Percentiles rank a stretch among this genome's conserved stretches.
Conservation (phyloP, 2,797 vertebrate genomes). For the Molothrus ater region DNA sequence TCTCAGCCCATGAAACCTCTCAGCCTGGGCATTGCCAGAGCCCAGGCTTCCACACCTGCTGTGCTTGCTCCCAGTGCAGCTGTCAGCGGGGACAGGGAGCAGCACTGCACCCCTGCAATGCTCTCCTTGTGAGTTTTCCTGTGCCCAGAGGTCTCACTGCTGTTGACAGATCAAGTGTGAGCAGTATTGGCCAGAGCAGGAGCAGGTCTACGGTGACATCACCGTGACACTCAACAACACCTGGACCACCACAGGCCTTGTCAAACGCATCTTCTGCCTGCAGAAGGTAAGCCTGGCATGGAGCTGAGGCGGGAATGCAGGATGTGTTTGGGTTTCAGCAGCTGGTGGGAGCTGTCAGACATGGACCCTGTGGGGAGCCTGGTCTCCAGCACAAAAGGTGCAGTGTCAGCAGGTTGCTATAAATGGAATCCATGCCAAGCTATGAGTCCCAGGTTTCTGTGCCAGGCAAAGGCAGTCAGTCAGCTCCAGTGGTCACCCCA, state of each 20-base stretch:
- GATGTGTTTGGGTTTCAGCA: background rate
- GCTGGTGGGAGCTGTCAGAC: background rate
- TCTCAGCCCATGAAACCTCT: background rate
- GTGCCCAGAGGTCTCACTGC: background rate
- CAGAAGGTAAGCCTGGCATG: slow-evolving; percentile 36
- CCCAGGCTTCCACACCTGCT: background rate
- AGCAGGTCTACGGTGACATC: slow-evolving; percentile 26
- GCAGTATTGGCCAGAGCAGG: slow-evolving; percentile 66
- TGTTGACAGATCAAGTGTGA: slow-evolving; percentile 63
- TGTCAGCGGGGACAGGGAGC: background rate
- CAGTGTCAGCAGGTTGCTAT: fast-evolving
- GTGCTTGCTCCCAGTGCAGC: background rate
- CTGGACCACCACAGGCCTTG: slow-evolving; percentile 1
- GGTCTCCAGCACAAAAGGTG: background rate
- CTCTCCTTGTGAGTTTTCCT: background rate
- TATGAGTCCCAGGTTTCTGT: background rate
- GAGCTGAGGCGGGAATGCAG: no score
- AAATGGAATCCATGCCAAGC: background rate
- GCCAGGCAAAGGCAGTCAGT: background rate
- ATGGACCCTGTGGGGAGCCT: no score
- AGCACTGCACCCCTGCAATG: background rate
- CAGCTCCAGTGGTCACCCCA: background rate
- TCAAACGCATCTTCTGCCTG: slow-evolving; percentile 48
- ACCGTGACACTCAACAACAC: slow-evolving; percentile 32
- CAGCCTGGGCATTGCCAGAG: background rate